Evolutionary conservation across 2,113 vertebrate species (phyloP).

Genomic region (Hemiscyllium ocellatum): DNA sequence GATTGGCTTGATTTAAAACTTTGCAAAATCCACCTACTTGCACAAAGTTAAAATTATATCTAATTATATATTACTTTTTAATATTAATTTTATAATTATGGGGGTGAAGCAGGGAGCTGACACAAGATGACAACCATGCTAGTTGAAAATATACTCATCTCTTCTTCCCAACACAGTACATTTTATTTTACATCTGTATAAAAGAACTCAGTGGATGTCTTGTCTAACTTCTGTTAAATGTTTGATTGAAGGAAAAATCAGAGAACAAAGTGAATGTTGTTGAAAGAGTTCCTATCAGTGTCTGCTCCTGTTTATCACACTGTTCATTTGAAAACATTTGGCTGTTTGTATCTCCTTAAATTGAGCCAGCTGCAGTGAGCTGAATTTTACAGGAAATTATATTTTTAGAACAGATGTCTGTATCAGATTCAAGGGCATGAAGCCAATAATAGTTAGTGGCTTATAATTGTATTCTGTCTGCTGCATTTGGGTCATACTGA

Average conservation of each 20-base stretch:
- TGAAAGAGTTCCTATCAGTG: slow-evolving; percentile 21
- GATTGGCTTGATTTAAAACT: neutral
- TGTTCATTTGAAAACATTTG: slow-evolving; percentile 36
- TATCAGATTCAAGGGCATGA: slow-evolving; percentile 12
- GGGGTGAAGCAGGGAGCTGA: neutral
- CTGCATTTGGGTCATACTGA: slow-evolving; percentile 1
- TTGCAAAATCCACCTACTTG: neutral
- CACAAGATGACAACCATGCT: neutral
- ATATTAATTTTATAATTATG: neutral
- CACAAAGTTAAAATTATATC: neutral
- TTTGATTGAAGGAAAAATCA: slow-evolving; percentile 20
- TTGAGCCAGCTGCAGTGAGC: slow-evolving; percentile 37
- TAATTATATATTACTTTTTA: neutral
- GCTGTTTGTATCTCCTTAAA: slow-evolving; percentile 28
- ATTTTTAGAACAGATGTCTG: slow-evolving; percentile 36
- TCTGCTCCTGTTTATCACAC: slow-evolving; percentile 25
- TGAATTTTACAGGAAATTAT: slow-evolving; percentile 36
- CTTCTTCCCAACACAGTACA: neutral
- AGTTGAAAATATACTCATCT: neutral
- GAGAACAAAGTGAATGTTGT: slow-evolving; percentile 18
- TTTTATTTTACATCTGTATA: neutral
- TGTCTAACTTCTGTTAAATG: slow-evolving; percentile 23
- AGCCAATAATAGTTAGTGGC: slow-evolving; percentile 32
- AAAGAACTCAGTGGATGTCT: slow-evolving; percentile 29
- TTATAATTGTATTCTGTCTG: slow-evolving; percentile 35